Evolutionary conservation across 1,140 invertebrate species (phyloP), one percentile per base, ranked within the genome.

Genomic region (Trachelipus rathkii): DNA sequence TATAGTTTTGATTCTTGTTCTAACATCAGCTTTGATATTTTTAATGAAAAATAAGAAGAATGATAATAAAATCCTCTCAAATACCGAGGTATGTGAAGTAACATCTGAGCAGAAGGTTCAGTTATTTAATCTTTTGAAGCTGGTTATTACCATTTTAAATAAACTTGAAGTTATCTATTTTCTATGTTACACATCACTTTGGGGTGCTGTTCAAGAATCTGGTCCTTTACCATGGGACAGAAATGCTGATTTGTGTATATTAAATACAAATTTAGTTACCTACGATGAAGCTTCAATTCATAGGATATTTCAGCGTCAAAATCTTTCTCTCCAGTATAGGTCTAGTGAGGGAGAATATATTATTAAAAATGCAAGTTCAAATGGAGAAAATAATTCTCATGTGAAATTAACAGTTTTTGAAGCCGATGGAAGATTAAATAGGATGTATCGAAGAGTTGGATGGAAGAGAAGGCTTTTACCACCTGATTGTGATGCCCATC

Each of bases 381-480:
- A 21, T 19, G 81, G 66, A 73, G 33, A 11, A 7, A 33, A n/a
- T n/a, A 71, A 73, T 1, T 76, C 77, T 10, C 23, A 45, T n/a
- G 76, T 69, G 19, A 44, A 33, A 73, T 23, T 44, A 78, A 19
- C 19, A 13, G 50, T 60, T 60, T 60, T 87, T 81, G 85, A 86
- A 83, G 81, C 84, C 77, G 84, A 86, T 80, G 74, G 70, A n/a
- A 53, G 76, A 68, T 79, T 75, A 74, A 82, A 69, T 82, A 82
- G 80, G 78, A 86, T 87, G 85, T 82, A 86, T 67, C 83, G 87
- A 46, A 82, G 88, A 72, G 85, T 89, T n/a, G 88, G 88, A 5
- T 88, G 88, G 87, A 87, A 87, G 70, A 84, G 87, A 78, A 83
- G 88, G 33, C 82, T 89, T 21, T 79, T 89, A 24, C 87, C 88